These are phyloP conservation scores for Cephus rjabovi DNA, from an alignment of 2,888 invertebrate genomes.

Conservation along the genomic window DNA sequence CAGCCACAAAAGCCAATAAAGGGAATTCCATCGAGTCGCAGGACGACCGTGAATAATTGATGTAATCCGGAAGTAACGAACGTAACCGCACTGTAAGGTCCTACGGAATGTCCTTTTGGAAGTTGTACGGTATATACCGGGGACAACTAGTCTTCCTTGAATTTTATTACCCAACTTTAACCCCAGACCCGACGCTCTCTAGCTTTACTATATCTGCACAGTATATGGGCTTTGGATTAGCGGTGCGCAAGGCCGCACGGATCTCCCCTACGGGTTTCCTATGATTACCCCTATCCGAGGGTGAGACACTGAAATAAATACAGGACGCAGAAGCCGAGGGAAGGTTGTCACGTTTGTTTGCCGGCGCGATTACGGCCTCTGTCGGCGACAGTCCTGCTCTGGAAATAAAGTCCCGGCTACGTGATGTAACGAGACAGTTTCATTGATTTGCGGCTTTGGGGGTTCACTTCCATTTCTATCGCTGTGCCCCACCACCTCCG, in stretches of 20 bases:
- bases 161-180: background rate
- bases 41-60: constrained; percentile 40
- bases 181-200: background rate
- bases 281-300: constrained; percentile 51
- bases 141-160: background rate
- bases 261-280: constrained; percentile 34
- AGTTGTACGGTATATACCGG: background rate
- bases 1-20: constrained; percentile 13
- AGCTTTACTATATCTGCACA: background rate
- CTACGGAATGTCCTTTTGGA: constrained; percentile 10
- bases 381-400: constrained; percentile 23
- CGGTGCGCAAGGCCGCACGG: constrained; percentile 22
- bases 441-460: background rate
- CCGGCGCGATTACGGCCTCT: constrained; percentile 34
- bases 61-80: constrained; percentile 42
- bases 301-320: constrained; percentile 39
- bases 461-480: background rate
- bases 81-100: constrained; percentile 25
- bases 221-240: constrained; percentile 47
- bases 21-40: constrained; percentile 36
- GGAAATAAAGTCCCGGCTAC: constrained; percentile 19
- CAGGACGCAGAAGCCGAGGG: constrained; percentile 30
- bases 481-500: background rate
- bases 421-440: background rate
- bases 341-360: constrained; percentile 33